Evolutionary conservation across 2,113 vertebrate species (phyloP), one percentile per base, ranked within the genome.

Genomic region (Labeo catla): DNA sequence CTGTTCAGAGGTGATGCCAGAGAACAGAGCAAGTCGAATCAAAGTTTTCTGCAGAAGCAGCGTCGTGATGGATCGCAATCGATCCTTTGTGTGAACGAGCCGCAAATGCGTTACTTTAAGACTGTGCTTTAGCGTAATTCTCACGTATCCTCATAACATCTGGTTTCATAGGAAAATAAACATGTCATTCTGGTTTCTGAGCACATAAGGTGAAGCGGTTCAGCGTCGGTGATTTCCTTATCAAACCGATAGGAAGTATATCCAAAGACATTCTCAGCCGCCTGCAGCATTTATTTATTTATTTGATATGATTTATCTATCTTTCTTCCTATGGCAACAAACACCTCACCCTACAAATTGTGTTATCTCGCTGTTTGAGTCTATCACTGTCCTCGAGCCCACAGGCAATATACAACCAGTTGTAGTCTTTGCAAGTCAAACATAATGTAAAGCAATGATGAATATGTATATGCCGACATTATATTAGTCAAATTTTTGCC

Each of bases 291-390:
- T 68, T 86, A 81, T 86, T 84, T 66, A 81, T 84, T 83, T 76
- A 49, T 76, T 68, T 83, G 79, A 73, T 23, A 84, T 84, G 82
- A 84, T 84, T 84, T 84, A 84, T 83, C 81, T 83, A 34, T 74
- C 81, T 39, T 84, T 74, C 54, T 54, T 83, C 57, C 88, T 50
- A 61, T 81, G 61, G 85, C 82, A 61, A 81, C 85, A 61, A 81
- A 84, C 76, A 81, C 82, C 43, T 81, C 77, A 76, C 76, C 28
- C 43, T 52, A 86, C 63, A 84, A 78, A 80, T 86, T 83, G 76
- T 84, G 68, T 73, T 88, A 57, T 86, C 83, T 74, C 76, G 78
- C 39, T 70, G 83, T 81, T 84, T 84, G 76, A 83, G 72, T 88
- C 50, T 52, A 77, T 65, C 88, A 84, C 84, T 77, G 77, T 86